Evolutionary conservation across 2,797 vertebrate genomes (phyloP), one percentile per base, ranked within the genome.

Genomic region (Gila robusta): DNA sequence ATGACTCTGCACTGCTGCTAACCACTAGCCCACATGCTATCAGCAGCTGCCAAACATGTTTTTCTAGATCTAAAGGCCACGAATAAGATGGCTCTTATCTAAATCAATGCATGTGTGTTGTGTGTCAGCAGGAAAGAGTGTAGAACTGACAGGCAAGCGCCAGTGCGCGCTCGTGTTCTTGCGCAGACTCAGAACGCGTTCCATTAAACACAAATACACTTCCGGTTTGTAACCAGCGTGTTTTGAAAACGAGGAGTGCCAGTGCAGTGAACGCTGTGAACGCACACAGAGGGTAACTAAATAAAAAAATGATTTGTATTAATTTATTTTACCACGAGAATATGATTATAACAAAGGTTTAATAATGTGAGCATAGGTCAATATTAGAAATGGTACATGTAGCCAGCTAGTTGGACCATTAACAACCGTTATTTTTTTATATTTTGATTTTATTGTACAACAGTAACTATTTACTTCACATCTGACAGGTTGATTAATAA

Each of bases 221-320:
- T 84, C 83, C 83, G 83, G 74, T 67, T 67, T 77, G 3, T 41
- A 78, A 77, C 73, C 47, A 47, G 73, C 47, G 73, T 77, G n/a
- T 84, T 78, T 84, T 84, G 0, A 70, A 84, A 70, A 2, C 41
- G 28, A 66, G 74, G 3, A 6, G 54, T 2, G 37, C 47, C 14
- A 32, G 5, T 19, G 17, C 14, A 32, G 5, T 19, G 17, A 2
- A 7, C 52, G 21, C 19, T 26, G 9, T 12, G 44, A 16, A 37
- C 10, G 2, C 28, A 19, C 6, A 17, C 23, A 6, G 1, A 37
- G 77, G 72, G 72, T 84, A 84, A 72, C 21, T 54, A 52, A 26
- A 21, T 8, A 32, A 0, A 17, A 52, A 28, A 35, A 23, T 8
- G 23, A 14, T 7, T 4, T 54, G 0, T 54, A 54, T 54, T 54